Percentiles rank a stretch among this genome's conserved stretches.
phyloP scores from a whole-genome alignment of 2,797 vertebrate genomes.

The Valencia hispanica region DNA sequence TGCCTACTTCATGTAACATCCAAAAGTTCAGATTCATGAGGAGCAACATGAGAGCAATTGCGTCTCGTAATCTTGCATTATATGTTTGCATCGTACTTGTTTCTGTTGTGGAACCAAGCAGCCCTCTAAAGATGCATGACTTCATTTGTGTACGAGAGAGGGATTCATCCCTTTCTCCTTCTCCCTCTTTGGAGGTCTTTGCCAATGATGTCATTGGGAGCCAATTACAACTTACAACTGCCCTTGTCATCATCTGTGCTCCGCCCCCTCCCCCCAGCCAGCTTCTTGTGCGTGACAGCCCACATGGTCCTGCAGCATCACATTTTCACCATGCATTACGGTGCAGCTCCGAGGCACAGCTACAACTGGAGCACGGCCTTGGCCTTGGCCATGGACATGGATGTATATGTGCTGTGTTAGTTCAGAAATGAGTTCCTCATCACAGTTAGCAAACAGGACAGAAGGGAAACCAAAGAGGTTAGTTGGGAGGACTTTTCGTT shows the following conservation, averaged over 20 bases:
- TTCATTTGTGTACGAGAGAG: constrained; percentile 21
- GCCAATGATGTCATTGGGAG: constrained; percentile 83
- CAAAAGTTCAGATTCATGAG: neutral
- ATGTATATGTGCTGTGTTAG: constrained; percentile 40
- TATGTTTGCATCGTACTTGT: constrained; percentile 5
- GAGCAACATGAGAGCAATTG: neutral
- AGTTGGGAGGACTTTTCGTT: constrained; percentile 10
- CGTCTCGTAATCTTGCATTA: constrained; percentile 8
- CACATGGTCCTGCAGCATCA: constrained; percentile 74
- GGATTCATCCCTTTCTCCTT: constrained; percentile 43
- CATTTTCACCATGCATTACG: constrained; percentile 63
- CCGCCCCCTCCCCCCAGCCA: constrained; percentile 54
- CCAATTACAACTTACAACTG: constrained; percentile 75
- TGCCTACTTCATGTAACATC: neutral
- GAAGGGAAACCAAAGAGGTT: constrained; percentile 9
- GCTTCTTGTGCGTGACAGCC: constrained; percentile 60
- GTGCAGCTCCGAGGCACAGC: constrained; percentile 53
- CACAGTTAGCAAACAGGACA: constrained; percentile 18
- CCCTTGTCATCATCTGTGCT: constrained; percentile 53
- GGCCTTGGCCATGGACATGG: constrained; percentile 29
- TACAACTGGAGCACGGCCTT: constrained; percentile 29
- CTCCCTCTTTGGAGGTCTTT: constrained; percentile 50
- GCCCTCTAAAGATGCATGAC: constrained; percentile 22
- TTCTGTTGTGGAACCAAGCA: constrained; percentile 4
- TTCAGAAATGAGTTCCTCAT: constrained; percentile 39